Conservation (phyloP, 2,113 vertebrate species). For the Columba janthina region DNA sequence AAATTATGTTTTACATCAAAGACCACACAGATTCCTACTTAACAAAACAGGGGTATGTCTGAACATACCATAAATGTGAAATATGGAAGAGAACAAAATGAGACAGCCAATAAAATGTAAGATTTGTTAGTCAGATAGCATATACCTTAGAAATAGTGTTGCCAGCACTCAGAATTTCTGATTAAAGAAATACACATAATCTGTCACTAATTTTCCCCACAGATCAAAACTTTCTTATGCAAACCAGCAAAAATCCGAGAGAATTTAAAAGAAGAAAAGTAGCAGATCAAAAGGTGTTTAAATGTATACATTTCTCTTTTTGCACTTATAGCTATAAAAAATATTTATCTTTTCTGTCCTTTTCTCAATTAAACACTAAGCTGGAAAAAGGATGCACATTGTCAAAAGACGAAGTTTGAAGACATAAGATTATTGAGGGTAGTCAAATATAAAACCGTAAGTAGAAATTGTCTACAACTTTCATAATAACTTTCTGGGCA, state of each 20-base stretch:
- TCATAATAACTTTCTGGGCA: neutral
- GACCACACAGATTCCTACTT: slow-evolving; percentile 87
- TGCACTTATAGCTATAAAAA: neutral
- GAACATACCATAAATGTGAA: slow-evolving; percentile 90
- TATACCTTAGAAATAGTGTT: slow-evolving; percentile 80
- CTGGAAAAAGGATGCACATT: neutral
- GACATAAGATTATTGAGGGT: neutral
- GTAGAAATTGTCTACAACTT: neutral
- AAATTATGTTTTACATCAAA: slow-evolving; percentile 89
- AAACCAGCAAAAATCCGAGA: slow-evolving; percentile 33
- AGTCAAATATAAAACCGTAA: neutral
- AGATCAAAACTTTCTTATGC: slow-evolving; percentile 57
- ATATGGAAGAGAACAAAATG: slow-evolving; percentile 90
- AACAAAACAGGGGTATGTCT: slow-evolving; percentile 85
- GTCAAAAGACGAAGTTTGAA: neutral
- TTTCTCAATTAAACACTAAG: neutral
- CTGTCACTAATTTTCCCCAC: slow-evolving; percentile 83
- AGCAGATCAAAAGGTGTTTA: neutral
- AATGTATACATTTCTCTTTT: neutral
- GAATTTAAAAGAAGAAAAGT: slow-evolving; percentile 49
- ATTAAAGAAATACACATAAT: slow-evolving; percentile 91
- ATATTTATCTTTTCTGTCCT: neutral
- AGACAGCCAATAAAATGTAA: slow-evolving; percentile 90
- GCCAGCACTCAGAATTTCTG: slow-evolving; percentile 85
- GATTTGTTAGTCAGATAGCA: slow-evolving; percentile 86